Evolutionary conservation across 2,113 vertebrate species (phyloP).

Genomic region (Melanocharis versteri): DNA sequence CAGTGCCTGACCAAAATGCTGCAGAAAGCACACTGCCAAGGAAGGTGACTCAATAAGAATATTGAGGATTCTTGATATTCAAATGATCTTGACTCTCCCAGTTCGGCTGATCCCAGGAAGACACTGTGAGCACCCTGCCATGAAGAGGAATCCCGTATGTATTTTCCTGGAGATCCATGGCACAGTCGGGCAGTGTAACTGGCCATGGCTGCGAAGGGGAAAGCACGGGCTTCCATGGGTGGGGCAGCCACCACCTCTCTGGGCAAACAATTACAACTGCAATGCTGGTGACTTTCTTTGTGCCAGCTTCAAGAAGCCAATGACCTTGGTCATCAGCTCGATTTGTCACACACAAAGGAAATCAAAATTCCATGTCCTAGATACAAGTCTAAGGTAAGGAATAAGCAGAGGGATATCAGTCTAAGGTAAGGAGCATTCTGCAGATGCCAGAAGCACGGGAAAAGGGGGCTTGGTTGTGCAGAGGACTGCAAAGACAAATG

Average conservation of each 20-base stretch:
- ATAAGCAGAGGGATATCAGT: background rate
- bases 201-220: background rate
- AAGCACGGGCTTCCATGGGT: background rate
- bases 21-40: background rate
- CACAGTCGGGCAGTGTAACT: background rate
- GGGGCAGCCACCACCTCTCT: background rate
- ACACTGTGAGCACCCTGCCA: background rate
- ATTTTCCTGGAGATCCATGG: background rate
- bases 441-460: background rate
- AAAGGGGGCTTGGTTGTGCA: background rate
- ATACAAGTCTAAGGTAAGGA: background rate
- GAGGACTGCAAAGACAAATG: background rate
- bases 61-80: accelerated
- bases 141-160: background rate
- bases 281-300: background rate
- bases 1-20: background rate
- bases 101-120: background rate
- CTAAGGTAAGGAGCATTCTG: background rate
- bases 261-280: background rate
- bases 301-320: background rate
- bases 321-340: background rate
- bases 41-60: background rate
- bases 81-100: background rate
- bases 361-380: background rate
- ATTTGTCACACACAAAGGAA: background rate